A percentile compares a stretch with the other conserved stretches of the same genome.
Evolutionary conservation across 1,140 invertebrate species (phyloP).

Genomic region (Contarinia nasturtii): DNA sequence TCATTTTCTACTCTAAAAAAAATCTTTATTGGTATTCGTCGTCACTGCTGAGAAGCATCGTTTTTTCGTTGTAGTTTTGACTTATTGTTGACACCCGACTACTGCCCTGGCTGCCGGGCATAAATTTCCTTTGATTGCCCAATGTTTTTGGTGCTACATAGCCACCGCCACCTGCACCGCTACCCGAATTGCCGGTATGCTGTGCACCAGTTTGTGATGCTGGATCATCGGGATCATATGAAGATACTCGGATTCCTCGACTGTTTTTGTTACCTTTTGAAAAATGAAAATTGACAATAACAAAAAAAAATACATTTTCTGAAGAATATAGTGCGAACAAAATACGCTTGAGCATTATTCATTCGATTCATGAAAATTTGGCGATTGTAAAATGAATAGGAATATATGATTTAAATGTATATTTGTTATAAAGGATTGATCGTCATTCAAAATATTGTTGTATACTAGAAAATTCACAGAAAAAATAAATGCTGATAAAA

Average conservation of each 20-base stretch:
- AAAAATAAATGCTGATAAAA: too few relatives aligned
- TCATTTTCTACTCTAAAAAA: too few relatives aligned
- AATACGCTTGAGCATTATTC: too few relatives aligned
- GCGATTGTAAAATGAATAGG: too few relatives aligned
- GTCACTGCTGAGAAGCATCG: slow-evolving; percentile 86
- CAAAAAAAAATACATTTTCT: not conserved
- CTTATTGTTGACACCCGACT: slow-evolving; percentile 58
- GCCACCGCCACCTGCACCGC: slow-evolving; percentile 14
- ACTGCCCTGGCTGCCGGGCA: slow-evolving; percentile 31
- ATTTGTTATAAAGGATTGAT: too few relatives aligned
- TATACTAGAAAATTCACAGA: too few relatives aligned
- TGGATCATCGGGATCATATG: slow-evolving; percentile 46
- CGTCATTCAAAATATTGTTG: too few relatives aligned
- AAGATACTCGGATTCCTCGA: slow-evolving; percentile 40
- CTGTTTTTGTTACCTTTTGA: slow-evolving; percentile 38
- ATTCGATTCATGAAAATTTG: too few relatives aligned
- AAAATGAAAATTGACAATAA: slow-evolving; percentile 15
- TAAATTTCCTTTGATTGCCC: slow-evolving; percentile 24
- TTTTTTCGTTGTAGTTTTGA: slow-evolving; percentile 86
- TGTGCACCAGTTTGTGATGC: slow-evolving; percentile 8
- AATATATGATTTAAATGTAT: too few relatives aligned
- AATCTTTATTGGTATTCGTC: slow-evolving; percentile 90
- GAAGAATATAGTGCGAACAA: too few relatives aligned
- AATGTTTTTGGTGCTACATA: slow-evolving; percentile 23
- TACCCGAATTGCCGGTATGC: not conserved